These are phyloP conservation scores for Montipora capricornis DNA, from an alignment of 64 coral and sea anemone species.

Conservation along the genomic window DNA sequence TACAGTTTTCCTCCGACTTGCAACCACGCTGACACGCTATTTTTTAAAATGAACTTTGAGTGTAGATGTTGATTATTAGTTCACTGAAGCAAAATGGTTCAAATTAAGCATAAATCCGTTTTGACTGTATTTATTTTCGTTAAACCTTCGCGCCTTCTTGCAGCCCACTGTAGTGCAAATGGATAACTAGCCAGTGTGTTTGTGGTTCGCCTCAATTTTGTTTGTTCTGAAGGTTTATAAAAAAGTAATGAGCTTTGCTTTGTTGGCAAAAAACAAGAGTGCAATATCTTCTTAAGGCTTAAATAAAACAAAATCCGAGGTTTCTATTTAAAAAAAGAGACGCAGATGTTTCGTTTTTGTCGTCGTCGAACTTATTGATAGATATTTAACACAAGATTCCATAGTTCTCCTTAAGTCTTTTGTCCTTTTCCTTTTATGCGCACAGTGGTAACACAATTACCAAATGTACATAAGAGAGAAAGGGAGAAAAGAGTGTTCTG, in stretches of 20 bases:
- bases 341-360: too few relatives aligned
- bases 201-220: not conserved
- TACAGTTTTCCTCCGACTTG: not conserved
- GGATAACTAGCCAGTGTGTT: not conserved
- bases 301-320: too few relatives aligned
- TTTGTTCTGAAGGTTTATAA: not conserved
- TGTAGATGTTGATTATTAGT: not conserved
- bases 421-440: too few relatives aligned
- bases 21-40: not conserved
- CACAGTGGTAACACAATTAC: too few relatives aligned
- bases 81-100: not conserved
- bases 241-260: not conserved
- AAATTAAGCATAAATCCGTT: not conserved
- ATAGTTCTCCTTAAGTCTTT: too few relatives aligned
- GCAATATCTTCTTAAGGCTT: too few relatives aligned
- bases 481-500: too few relatives aligned
- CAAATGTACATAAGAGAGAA: too few relatives aligned
- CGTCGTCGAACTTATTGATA: too few relatives aligned
- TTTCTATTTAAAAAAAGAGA: too few relatives aligned
- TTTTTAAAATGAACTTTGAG: not conserved
- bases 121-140: not conserved
- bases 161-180: not conserved
- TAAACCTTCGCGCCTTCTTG: not conserved
- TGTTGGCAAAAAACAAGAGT: too few relatives aligned
- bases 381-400: too few relatives aligned